Evolutionary conservation across 2,113 vertebrate genomes (phyloP).

Genomic region (Rutilus rutilus): DNA sequence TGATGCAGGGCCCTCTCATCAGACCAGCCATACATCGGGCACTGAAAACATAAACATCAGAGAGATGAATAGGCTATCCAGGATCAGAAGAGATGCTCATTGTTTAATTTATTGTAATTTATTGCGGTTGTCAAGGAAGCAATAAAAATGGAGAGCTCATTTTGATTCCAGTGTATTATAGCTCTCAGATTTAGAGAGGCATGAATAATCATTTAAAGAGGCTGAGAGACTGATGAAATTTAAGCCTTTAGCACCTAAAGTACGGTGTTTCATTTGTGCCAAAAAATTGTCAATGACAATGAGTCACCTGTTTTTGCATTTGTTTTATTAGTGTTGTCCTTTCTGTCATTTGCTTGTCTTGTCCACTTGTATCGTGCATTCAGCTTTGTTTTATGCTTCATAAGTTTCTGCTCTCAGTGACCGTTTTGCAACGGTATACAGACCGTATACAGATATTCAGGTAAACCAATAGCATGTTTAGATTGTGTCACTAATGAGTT

Average conservation of each 20-base stretch:
- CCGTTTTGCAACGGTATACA: not conserved
- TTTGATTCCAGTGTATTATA: not conserved
- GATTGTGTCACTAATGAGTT: not conserved
- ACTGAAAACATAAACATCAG: not conserved
- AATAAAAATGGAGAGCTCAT: not conserved
- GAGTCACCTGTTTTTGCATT: too few relatives aligned
- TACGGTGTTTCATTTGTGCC: not conserved
- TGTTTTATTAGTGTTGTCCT: too few relatives aligned
- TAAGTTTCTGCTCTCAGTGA: not conserved
- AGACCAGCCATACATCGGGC: not conserved
- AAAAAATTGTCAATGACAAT: too few relatives aligned
- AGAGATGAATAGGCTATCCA: not conserved
- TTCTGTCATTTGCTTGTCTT: not conserved
- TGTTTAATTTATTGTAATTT: slow-evolving; percentile 7
- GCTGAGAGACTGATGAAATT: not conserved
- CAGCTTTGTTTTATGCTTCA: not conserved
- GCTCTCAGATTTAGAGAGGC: not conserved
- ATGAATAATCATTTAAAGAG: not conserved
- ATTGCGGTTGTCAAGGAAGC: not conserved
- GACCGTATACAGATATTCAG: not conserved
- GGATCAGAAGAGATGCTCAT: not conserved
- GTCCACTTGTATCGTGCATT: not conserved
- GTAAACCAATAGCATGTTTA: not conserved
- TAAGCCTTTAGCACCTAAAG: not conserved
- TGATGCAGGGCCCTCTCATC: not conserved